phyloP scores from a whole-genome alignment of 2,113 vertebrate genomes.

The Hippocampus zosterae region DNA sequence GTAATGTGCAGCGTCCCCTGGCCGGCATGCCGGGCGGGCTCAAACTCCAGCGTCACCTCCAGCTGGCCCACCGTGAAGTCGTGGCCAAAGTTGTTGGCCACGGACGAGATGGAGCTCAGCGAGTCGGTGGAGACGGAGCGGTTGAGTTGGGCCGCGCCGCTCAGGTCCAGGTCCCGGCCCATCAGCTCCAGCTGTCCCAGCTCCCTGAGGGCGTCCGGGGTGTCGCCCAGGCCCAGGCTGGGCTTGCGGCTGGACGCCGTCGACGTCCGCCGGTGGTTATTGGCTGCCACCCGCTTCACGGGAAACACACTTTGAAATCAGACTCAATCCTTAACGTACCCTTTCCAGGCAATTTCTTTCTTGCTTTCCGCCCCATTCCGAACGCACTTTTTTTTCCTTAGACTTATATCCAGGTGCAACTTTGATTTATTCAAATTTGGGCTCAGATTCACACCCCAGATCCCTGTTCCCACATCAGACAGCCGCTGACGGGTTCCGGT shows the following conservation, averaged over 20 bases:
- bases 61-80: slow-evolving; percentile 92
- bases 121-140: slow-evolving; percentile 91
- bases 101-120: slow-evolving; percentile 91
- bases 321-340: no score
- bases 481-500: no score
- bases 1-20: slow-evolving; percentile 74
- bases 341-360: no score
- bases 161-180: slow-evolving; percentile 83
- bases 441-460: no score
- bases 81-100: slow-evolving; percentile 93
- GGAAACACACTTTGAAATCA: background rate
- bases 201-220: slow-evolving; percentile 83
- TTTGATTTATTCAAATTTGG: no score
- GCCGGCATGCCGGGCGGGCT: slow-evolving; percentile 53
- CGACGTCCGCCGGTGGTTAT: slow-evolving; percentile 65
- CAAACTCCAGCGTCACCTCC: slow-evolving; percentile 87
- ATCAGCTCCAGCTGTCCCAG: slow-evolving; percentile 93
- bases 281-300: slow-evolving; percentile 72
- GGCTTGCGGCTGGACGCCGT: slow-evolving; percentile 70
- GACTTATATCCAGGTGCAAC: no score
- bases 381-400: no score
- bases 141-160: slow-evolving; percentile 67
- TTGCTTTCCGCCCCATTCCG: no score
- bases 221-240: slow-evolving; percentile 82
- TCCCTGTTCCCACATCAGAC: no score